Conservation (phyloP, 2,888 invertebrate species). For the Caenorhabditis sp. region DNA sequence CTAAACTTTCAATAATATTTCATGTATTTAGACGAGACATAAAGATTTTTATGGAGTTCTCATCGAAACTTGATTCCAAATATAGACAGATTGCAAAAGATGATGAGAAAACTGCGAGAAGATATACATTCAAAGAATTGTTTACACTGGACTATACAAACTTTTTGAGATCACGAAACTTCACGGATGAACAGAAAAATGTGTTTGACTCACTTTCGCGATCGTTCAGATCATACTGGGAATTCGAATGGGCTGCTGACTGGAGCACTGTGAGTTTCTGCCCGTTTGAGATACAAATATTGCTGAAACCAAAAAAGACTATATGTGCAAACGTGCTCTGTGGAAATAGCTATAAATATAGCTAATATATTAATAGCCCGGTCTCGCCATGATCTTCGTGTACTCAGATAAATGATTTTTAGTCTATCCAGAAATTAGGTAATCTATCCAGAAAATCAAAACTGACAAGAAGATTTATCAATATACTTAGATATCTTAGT, state of each 20-base stretch:
- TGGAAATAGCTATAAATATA: too few relatives aligned
- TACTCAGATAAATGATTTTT: too few relatives aligned
- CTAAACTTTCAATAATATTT: too few relatives aligned
- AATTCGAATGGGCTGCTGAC: slow-evolving; percentile 80
- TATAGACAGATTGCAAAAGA: slow-evolving; percentile 70
- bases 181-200: slow-evolving; percentile 63
- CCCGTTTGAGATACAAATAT: too few relatives aligned
- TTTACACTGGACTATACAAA: slow-evolving; percentile 68
- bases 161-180: slow-evolving; percentile 66
- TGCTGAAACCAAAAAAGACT: too few relatives aligned
- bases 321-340: too few relatives aligned
- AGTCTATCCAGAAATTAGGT: too few relatives aligned
- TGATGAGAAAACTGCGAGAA: slow-evolving; percentile 67
- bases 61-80: slow-evolving; percentile 68
- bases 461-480: too few relatives aligned
- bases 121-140: slow-evolving; percentile 68
- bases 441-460: too few relatives aligned
- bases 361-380: too few relatives aligned
- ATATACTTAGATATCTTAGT: too few relatives aligned
- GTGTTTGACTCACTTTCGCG: slow-evolving; percentile 76
- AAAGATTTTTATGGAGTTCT: slow-evolving; percentile 65
- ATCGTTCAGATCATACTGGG: slow-evolving; percentile 77
- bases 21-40: slow-evolving; percentile 61
- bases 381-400: too few relatives aligned
- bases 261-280: slow-evolving; percentile 69